These are phyloP conservation scores for Aurelia coerulea DNA, from an alignment of 30 jellyfish, hydroid and myxozoan genomes.

Conservation along the genomic window DNA sequence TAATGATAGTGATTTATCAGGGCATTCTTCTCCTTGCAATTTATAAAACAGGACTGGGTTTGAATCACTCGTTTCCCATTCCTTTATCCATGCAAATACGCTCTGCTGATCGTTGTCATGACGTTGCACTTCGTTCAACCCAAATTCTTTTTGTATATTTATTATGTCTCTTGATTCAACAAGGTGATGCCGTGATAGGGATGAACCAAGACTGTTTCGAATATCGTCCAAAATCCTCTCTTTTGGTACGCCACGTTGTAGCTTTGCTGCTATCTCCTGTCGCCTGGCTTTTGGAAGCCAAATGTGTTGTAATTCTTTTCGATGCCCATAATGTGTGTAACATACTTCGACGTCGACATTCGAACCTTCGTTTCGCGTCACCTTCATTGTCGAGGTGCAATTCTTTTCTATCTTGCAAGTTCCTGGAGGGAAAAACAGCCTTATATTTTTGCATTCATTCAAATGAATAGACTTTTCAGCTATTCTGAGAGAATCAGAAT, in stretches of 20 bases:
- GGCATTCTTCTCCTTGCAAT: neutral
- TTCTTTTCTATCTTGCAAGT: slow-evolving; percentile 4
- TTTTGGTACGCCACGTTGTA: neutral
- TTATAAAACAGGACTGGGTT: slow-evolving; percentile 9
- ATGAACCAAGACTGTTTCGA: no score
- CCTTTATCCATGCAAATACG: neutral
- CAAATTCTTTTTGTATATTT: no score
- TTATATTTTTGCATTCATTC: no score
- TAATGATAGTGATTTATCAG: neutral
- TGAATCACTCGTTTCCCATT: neutral
- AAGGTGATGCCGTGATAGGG: no score
- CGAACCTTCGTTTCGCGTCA: neutral
- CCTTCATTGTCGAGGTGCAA: slow-evolving; percentile 2
- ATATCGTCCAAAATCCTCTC: neutral
- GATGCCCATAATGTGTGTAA: slow-evolving; percentile 10
- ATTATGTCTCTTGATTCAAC: no score
- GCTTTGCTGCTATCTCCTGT: neutral
- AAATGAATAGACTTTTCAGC: neutral
- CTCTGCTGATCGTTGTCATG: slow-evolving; percentile 14
- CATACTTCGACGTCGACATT: neutral
- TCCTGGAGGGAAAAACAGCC: neutral
- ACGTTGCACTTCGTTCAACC: neutral
- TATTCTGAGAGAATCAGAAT: no score
- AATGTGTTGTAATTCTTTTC: neutral
- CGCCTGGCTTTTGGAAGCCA: neutral